Conservation (phyloP, 1,140 invertebrate genomes). For the Drosophila yakuba region DNA sequence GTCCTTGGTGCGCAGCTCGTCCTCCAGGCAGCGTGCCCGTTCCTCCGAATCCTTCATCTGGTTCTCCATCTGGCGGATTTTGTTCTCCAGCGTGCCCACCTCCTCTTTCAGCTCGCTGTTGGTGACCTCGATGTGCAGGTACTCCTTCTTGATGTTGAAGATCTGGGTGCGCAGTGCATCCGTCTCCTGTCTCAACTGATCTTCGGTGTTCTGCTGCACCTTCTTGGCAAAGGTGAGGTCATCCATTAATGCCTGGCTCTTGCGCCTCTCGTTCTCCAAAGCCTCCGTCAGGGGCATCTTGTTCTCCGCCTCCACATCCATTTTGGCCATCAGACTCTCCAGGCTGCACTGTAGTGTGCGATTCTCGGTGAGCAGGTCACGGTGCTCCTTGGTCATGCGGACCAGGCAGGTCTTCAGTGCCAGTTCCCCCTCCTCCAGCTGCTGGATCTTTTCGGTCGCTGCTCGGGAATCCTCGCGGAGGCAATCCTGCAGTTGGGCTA, state of each 20-base stretch:
- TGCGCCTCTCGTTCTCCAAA: conserved; percentile 71
- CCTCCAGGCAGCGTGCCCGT: conserved; percentile 63
- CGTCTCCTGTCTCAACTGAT: conserved; percentile 84
- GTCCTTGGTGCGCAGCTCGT: conserved; percentile 78
- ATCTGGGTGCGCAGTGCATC: conserved; percentile 85
- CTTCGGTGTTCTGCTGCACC: conserved; percentile 85
- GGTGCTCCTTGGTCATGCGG: conserved; percentile 85
- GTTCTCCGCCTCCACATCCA: conserved; percentile 46
- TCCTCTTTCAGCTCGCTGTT: conserved; percentile 87
- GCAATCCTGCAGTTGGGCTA: conserved; percentile 74
- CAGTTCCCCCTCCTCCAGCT: conserved; percentile 86
- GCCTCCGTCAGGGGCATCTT: conserved; percentile 59
- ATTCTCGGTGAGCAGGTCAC: conserved; percentile 84
- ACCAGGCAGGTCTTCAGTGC: conserved; percentile 85
- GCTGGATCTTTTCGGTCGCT: conserved; percentile 82
- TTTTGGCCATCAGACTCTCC: conserved; percentile 75
- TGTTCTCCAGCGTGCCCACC: conserved; percentile 84
- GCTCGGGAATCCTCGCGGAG: conserved; percentile 74
- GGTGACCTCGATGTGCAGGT: conserved; percentile 86
- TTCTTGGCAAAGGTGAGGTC: conserved; percentile 79
- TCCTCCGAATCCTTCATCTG: conserved; percentile 56
- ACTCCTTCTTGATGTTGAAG: conserved; percentile 85
- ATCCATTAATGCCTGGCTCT: conserved; percentile 62
- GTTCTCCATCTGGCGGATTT: conserved; percentile 59
- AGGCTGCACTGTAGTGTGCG: conserved; percentile 84